Evolutionary conservation across 35 echinoderm and acorn worm genomes (phyloP).

Genomic region (Holothuria glaberrima): DNA sequence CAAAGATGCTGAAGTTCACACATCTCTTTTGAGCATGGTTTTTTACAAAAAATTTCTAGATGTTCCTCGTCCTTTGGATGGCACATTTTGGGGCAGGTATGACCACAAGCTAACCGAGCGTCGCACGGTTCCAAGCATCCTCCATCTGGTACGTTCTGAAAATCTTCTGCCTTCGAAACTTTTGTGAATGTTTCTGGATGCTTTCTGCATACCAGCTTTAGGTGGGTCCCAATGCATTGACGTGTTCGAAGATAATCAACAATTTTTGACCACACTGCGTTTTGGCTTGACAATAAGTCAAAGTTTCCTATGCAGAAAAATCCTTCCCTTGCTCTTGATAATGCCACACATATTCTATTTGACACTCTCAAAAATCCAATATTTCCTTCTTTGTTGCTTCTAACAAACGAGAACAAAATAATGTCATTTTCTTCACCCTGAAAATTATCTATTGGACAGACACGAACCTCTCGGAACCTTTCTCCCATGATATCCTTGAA

Average conservation of each 20-base stretch:
- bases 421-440: constrained; percentile 92
- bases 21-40: constrained; percentile 41
- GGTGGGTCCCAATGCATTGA: constrained; percentile 24
- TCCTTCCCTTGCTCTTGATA: constrained; percentile 83
- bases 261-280: constrained; percentile 77
- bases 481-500: constrained; percentile 54
- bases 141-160: not conserved
- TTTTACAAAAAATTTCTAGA: constrained; percentile 50
- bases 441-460: constrained; percentile 73
- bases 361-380: constrained; percentile 79
- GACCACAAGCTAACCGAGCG: constrained; percentile 70
- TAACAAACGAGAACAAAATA: constrained; percentile 81
- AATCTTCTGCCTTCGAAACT: constrained; percentile 59
- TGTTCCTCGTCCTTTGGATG: constrained; percentile 70
- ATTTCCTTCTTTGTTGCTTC: constrained; percentile 71
- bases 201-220: constrained; percentile 70
- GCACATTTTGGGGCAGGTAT: constrained; percentile 57
- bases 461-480: constrained; percentile 60
- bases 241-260: constrained; percentile 2
- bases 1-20: constrained; percentile 61
- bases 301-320: constrained; percentile 91
- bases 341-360: constrained; percentile 79
- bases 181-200: constrained; percentile 64
- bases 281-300: constrained; percentile 61
- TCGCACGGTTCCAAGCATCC: constrained; percentile 57